Conservation (phyloP, 2,888 invertebrate species). For the Caenorhabditis sulstoni region DNA sequence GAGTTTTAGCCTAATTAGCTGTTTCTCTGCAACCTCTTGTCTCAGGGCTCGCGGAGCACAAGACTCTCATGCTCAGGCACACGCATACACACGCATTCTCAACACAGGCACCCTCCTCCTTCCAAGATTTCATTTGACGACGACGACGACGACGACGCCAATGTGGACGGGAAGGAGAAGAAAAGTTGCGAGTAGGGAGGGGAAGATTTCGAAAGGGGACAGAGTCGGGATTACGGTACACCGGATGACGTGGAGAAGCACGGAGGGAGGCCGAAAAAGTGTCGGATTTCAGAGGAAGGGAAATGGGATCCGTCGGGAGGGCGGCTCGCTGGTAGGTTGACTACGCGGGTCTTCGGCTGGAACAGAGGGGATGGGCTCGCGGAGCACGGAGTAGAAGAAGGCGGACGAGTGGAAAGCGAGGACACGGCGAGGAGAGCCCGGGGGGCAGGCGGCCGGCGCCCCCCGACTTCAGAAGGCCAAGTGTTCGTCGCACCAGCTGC, state of each 20-base stretch:
- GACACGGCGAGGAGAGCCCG: slow-evolving; percentile 22
- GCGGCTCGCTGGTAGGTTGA: background rate
- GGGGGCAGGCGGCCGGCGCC: slow-evolving; percentile 11
- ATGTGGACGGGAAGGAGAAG: background rate
- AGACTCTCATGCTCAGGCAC: background rate
- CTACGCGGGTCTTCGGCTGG: no score
- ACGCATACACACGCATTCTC: background rate
- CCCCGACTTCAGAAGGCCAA: slow-evolving; percentile 52
- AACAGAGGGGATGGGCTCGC: background rate
- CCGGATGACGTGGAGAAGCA: slow-evolving; percentile 21
- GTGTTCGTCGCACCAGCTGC: slow-evolving; percentile 31
- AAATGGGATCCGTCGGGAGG: slow-evolving; percentile 3
- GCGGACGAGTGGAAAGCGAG: slow-evolving; percentile 1
- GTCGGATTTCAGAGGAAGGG: slow-evolving; percentile 27
- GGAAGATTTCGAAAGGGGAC: slow-evolving; percentile 5
- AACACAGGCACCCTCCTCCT: background rate
- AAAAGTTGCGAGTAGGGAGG: slow-evolving; percentile 14
- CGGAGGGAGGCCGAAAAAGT: slow-evolving; percentile 28
- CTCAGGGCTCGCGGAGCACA: background rate
- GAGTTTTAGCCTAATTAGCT: slow-evolving; percentile 41
- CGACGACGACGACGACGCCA: no score
- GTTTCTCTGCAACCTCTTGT: background rate
- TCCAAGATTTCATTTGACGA: slow-evolving; percentile 35
- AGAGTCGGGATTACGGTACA: slow-evolving; percentile 36
- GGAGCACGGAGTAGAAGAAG: slow-evolving; percentile 1